Evolutionary conservation across 1,140 invertebrate genomes (phyloP).

Genomic region (Lepidostoma basale): DNA sequence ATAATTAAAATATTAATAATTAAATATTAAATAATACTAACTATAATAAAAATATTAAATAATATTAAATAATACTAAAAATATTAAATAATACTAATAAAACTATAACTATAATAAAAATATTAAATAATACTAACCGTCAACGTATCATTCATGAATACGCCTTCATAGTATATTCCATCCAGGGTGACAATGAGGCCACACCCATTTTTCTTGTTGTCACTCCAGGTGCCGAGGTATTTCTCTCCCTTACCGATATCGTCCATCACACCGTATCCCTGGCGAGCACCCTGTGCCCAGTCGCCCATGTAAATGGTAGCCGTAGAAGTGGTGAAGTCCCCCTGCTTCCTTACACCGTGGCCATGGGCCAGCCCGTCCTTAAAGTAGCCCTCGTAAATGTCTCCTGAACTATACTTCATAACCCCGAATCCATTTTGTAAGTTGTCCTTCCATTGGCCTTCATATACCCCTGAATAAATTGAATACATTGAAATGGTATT

Average conservation of each 20-base stretch:
- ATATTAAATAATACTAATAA: no score
- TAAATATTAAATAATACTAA: no score
- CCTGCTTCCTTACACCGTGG: constrained; percentile 81
- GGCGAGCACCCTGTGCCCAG: constrained; percentile 75
- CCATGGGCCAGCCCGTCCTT: constrained; percentile 83
- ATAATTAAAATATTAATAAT: no score
- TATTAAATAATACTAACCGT: constrained; percentile 62
- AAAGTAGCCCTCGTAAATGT: constrained; percentile 84
- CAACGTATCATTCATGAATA: constrained; percentile 78
- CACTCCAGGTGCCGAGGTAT: constrained; percentile 85
- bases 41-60: no score
- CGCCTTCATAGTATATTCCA: constrained; percentile 89
- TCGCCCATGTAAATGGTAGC: constrained; percentile 86
- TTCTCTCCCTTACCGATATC: constrained; percentile 86
- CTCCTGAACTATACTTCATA: constrained; percentile 71
- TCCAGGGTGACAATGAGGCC: constrained; percentile 86
- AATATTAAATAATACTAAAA: constrained; percentile 18
- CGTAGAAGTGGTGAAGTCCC: constrained; percentile 74
- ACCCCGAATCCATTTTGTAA: constrained; percentile 80
- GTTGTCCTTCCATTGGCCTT: constrained; percentile 85
- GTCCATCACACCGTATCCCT: constrained; percentile 88
- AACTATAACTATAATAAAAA: not conserved
- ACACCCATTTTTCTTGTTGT: constrained; percentile 79
- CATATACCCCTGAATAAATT: constrained; percentile 72
- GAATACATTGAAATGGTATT: no score